A percentile compares a stretch with the other conserved stretches of the same genome.
Evolutionary conservation across 2,797 vertebrate genomes (phyloP).

Genomic region (Eulemur coronatus): DNA sequence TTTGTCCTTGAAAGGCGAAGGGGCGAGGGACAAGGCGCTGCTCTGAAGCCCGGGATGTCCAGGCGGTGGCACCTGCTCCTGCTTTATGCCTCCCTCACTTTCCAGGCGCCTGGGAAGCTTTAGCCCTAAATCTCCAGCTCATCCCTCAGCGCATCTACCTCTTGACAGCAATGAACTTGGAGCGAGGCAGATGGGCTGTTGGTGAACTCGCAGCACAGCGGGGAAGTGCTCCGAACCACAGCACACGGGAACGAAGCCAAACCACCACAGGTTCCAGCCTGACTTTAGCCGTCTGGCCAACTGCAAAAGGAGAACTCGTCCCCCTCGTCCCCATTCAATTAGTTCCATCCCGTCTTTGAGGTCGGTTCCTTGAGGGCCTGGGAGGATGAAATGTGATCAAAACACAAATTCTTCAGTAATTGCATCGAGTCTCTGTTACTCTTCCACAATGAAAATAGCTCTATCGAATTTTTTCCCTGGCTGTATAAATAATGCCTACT

Average conservation of each 20-base stretch:
- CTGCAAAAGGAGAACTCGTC: background rate
- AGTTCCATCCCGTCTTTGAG: background rate
- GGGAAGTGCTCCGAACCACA: rapidly evolving
- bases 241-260: rapidly evolving
- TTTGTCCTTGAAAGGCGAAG: background rate
- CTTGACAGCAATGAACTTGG: background rate
- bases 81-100: background rate
- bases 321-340: background rate
- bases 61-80: rapidly evolving
- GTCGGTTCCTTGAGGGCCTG: background rate
- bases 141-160: background rate
- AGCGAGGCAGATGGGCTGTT: too few species aligned
- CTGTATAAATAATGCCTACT: slow-evolving; percentile 21
- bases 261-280: rapidly evolving
- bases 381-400: background rate
- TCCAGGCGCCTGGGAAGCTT: background rate
- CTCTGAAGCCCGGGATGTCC: background rate
- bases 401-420: background rate
- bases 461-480: background rate
- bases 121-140: background rate
- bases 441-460: background rate
- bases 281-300: background rate
- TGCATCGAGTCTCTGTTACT: background rate
- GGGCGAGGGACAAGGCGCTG: rapidly evolving
- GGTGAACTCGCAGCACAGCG: background rate